Base-by-base conservation (phyloP, 2,113 vertebrate genomes). In the Emydocephalus ijimae region DNA sequence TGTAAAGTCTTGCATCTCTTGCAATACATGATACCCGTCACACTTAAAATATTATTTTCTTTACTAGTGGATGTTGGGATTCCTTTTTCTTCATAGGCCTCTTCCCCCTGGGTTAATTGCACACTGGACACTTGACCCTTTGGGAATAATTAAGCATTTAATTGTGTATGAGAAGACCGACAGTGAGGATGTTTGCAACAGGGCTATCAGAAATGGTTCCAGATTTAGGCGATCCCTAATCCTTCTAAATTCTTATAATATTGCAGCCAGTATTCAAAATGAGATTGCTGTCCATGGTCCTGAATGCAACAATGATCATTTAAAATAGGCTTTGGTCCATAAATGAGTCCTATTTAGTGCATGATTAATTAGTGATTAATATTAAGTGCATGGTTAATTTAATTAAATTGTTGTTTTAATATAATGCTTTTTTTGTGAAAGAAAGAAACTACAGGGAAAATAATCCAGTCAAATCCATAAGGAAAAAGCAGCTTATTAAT, bases 281-380 rank as follows among this genome's bases (percentile, higher is more conserved):
- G 18, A 81, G 18, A 81, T 43, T 18, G 7, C 34, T 43, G 87
- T 12, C 57, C 91, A 26, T 4, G 93, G 95, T 90, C 29, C 93
- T 97, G 93, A 94, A 93, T 94, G 86, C 57, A 50, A 43, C 48
- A 15, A 89, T 91, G 87, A 26, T 23, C 85, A 34, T 92, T 69
- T 94, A 91, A 94, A 56, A 88, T 89, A 93, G 87, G 91, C 45
- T 56, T 91, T 5, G 85, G 26, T 69, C 59, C 26, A 52, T 64
- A 64, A 23, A 34, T 23, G 29, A 69, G n/a, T 34, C 2, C 45
- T 91, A 54, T 9, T n/a, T 24, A 52, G 21, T 0, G 39, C 64
- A 74, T 85, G 64, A 8, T 85, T 8, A 24, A n/a, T n/a, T n/a
- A n/a, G n/a, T n/a, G n/a, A n/a, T n/a, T n/a, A n/a, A n/a, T 91